Percentiles rank a stretch among this genome's conserved stretches.
These are phyloP conservation scores for Hydrolagus colliei DNA, from an alignment of 2,797 vertebrate species.

Conservation along the genomic window DNA sequence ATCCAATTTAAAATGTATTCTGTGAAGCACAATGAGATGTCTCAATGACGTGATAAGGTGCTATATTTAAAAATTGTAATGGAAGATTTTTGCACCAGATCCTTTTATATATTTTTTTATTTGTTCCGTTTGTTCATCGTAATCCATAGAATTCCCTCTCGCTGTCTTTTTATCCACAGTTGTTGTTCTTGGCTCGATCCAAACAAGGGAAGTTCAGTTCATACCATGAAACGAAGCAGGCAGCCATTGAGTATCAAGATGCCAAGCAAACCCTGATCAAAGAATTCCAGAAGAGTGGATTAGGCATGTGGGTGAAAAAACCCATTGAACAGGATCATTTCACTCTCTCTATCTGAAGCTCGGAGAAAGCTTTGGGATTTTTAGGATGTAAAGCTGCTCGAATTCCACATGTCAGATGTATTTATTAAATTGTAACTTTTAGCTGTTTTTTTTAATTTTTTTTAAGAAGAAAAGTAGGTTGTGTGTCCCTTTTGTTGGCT, in stretches of 20 bases:
- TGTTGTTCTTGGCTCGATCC: slow-evolving; percentile 67
- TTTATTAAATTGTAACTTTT: slow-evolving; percentile 32
- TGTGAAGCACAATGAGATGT: too few species aligned
- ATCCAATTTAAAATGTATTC: too few species aligned
- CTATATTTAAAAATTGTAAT: background rate
- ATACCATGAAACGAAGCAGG: slow-evolving; percentile 91
- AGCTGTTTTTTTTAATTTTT: slow-evolving; percentile 20
- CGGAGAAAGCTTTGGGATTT: slow-evolving; percentile 12
- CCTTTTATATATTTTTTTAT: background rate
- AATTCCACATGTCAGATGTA: slow-evolving; percentile 31
- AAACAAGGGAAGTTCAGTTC: slow-evolving; percentile 73
- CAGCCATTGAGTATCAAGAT: slow-evolving; percentile 78
- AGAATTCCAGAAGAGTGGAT: slow-evolving; percentile 88
- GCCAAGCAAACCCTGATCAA: slow-evolving; percentile 87
- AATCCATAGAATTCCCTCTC: background rate
- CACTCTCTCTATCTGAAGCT: slow-evolving; percentile 57
- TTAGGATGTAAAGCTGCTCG: slow-evolving; percentile 21
- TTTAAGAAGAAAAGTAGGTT: background rate
- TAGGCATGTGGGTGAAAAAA: slow-evolving; percentile 96
- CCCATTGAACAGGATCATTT: slow-evolving; percentile 98
- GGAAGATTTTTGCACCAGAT: background rate
- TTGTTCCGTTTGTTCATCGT: background rate
- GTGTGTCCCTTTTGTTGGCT: slow-evolving; percentile 19
- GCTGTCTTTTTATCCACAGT: slow-evolving; percentile 50
- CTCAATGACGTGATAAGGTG: too few species aligned